Conservation (phyloP, 2,888 invertebrate species). For the Neuroscelio doddi region DNA sequence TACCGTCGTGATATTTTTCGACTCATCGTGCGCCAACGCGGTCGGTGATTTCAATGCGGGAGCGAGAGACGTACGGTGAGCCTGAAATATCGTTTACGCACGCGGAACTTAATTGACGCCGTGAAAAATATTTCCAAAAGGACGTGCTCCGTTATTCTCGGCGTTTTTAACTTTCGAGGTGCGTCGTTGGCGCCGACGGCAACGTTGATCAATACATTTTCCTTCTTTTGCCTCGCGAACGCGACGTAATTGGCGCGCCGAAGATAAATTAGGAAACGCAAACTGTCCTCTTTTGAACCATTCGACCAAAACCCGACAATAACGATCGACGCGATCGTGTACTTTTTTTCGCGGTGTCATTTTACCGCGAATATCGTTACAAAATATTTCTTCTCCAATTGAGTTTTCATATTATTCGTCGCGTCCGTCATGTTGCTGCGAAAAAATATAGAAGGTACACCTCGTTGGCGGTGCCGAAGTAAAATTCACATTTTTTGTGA, state of each 20-base stretch:
- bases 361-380: neutral
- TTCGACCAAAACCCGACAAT: neutral
- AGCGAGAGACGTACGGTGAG: slow-evolving; percentile 16
- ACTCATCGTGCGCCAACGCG: neutral
- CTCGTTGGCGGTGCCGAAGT: too few relatives aligned
- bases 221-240: neutral
- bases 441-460: slow-evolving; percentile 2
- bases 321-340: neutral
- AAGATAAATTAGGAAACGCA: slow-evolving; percentile 4
- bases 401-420: too few relatives aligned
- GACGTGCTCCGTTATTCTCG: too few relatives aligned
- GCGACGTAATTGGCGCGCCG: neutral
- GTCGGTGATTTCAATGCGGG: slow-evolving; percentile 51
- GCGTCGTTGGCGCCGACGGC: neutral
- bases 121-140: neutral
- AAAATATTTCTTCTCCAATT: neutral
- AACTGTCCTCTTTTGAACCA: neutral
- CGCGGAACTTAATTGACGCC: slow-evolving; percentile 4
- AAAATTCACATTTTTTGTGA: slow-evolving; percentile 38
- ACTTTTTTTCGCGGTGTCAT: neutral
- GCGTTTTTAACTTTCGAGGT: neutral
- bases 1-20: too few relatives aligned
- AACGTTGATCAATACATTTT: neutral
- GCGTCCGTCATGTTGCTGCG: too few relatives aligned
- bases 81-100: too few relatives aligned